Percentiles rank a stretch among this genome's conserved stretches.
phyloP scores from a whole-genome alignment of 2,888 invertebrate species.

The Strigamia maritima region DNA sequence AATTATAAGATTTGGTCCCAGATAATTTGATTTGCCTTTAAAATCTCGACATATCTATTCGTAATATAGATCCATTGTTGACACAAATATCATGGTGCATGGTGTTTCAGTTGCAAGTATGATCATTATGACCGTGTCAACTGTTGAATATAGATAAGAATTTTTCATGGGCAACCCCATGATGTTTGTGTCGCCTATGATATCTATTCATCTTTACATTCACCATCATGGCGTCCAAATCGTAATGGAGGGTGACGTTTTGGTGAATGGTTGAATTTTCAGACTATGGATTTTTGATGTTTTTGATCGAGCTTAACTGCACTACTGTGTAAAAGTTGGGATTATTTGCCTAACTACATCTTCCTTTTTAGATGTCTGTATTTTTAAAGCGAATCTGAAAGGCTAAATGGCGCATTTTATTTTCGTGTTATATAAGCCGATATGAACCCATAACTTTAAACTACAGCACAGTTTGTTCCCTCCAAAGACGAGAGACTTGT shows the following conservation, averaged over 20 bases:
- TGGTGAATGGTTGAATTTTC: neutral
- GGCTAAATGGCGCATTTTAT: neutral
- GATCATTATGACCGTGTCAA: too few species aligned
- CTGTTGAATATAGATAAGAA: too few species aligned
- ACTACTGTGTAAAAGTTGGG: neutral
- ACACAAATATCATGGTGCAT: too few species aligned
- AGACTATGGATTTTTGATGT: neutral
- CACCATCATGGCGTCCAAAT: neutral
- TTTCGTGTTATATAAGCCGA: neutral
- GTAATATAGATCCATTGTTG: too few species aligned
- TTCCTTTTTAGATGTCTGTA: neutral
- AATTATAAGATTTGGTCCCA: neutral
- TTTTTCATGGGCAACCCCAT: too few species aligned
- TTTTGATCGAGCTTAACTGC: neutral
- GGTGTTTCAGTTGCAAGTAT: too few species aligned
- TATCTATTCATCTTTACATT: neutral
- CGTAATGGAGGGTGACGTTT: neutral
- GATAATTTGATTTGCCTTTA: neutral
- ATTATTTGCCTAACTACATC: neutral
- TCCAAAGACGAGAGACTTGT: neutral
- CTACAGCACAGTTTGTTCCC: neutral
- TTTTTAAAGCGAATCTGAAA: neutral
- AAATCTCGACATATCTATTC: neutral
- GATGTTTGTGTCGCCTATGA: too few species aligned
- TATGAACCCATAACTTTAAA: neutral